Evolutionary conservation across 2,113 vertebrate species (phyloP).

Genomic region (Daboia siamensis): DNA sequence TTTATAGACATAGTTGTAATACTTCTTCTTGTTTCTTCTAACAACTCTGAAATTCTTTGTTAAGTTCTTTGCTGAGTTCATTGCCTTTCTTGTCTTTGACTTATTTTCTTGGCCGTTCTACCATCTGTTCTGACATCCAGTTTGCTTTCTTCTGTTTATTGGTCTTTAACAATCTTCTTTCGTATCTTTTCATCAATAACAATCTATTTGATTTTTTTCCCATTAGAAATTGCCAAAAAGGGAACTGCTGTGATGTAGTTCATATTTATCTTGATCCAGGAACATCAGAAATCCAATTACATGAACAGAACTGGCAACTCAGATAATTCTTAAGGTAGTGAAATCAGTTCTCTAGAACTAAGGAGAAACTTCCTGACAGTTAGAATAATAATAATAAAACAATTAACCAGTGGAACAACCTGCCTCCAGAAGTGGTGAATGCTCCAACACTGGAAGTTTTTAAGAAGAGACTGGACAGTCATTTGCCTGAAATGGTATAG

Average conservation of each 20-base stretch:
- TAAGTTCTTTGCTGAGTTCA: background rate
- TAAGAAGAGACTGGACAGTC: too few species aligned
- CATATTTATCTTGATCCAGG: background rate
- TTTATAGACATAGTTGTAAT: background rate
- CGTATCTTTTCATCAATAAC: background rate
- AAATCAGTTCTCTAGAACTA: too few species aligned
- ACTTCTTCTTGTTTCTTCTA: background rate
- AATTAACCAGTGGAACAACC: too few species aligned
- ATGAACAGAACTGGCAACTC: background rate
- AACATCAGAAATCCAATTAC: background rate
- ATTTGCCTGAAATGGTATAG: too few species aligned
- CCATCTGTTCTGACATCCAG: background rate
- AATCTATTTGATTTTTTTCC: background rate
- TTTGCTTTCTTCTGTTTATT: background rate
- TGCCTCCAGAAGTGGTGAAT: too few species aligned
- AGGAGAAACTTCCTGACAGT: too few species aligned
- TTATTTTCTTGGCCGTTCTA: background rate
- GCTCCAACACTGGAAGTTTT: too few species aligned
- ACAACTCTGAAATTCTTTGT: background rate
- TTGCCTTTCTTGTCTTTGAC: background rate
- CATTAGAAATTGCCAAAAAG: background rate
- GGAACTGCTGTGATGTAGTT: background rate
- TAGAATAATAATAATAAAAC: too few species aligned
- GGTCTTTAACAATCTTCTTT: background rate
- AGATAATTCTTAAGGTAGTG: background rate